A percentile compares a stretch with the other conserved stretches of the same genome.
Conservation (phyloP, 1,140 invertebrate genomes). For the Eumeta japonica region DNA sequence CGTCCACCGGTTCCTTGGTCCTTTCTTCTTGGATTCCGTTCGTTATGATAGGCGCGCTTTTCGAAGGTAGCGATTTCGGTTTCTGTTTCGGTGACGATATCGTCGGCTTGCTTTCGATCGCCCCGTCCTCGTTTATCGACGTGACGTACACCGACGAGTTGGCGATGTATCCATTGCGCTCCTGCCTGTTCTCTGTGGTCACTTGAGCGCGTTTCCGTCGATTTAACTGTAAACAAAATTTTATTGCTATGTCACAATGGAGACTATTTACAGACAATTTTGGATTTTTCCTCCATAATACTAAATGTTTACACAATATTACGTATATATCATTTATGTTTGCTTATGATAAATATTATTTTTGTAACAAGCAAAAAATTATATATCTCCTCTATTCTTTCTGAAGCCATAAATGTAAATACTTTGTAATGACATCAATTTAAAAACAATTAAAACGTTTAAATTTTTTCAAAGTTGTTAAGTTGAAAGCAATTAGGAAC, state of each 20-base stretch:
- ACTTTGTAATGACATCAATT: too few relatives aligned
- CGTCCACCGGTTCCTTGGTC: constrained; percentile 24
- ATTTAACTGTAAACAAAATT: constrained; percentile 61
- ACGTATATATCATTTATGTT: not conserved
- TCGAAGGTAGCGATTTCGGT: constrained; percentile 37
- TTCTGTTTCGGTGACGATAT: constrained; percentile 48
- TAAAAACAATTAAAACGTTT: too few relatives aligned
- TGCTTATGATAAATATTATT: too few relatives aligned
- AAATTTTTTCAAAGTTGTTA: too few relatives aligned
- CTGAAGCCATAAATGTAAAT: too few relatives aligned
- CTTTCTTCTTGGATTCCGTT: constrained; percentile 36
- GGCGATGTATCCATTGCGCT: constrained; percentile 72
- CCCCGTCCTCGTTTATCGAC: constrained; percentile 66
- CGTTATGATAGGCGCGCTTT: constrained; percentile 40
- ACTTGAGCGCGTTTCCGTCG: constrained; percentile 59
- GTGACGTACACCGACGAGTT: constrained; percentile 78
- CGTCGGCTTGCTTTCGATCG: constrained; percentile 59
- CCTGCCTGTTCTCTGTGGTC: constrained; percentile 53
- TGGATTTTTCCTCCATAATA: not conserved
- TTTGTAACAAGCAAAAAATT: too few relatives aligned
- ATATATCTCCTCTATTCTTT: too few relatives aligned
- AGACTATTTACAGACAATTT: not conserved
- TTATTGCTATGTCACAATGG: not conserved
- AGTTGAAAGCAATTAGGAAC: too few relatives aligned
- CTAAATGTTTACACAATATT: not conserved